Conservation (phyloP, 2,888 invertebrate genomes). For the Sipha maydis region DNA sequence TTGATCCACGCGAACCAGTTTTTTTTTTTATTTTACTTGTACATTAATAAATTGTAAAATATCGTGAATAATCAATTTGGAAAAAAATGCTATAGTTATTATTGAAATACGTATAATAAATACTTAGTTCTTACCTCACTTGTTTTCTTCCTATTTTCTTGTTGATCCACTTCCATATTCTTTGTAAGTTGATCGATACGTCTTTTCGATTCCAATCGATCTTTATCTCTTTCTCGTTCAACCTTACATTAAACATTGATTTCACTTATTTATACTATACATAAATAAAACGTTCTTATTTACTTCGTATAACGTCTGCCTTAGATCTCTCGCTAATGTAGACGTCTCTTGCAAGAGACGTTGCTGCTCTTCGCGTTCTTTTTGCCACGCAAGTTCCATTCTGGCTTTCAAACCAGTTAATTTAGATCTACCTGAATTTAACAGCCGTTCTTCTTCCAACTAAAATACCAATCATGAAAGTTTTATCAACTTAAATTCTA, state of each 20-base stretch:
- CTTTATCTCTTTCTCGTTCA: constrained; percentile 89
- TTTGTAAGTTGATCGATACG: constrained; percentile 86
- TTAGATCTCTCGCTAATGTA: constrained; percentile 85
- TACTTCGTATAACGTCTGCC: constrained; percentile 87
- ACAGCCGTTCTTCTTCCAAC: constrained; percentile 87
- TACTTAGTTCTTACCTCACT: constrained; percentile 68
- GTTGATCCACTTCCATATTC: constrained; percentile 87
- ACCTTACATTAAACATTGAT: constrained; percentile 70
- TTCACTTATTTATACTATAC: neutral
- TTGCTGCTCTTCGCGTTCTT: constrained; percentile 91
- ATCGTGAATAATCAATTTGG: too few species aligned
- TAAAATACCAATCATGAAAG: constrained; percentile 66
- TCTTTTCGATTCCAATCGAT: constrained; percentile 85
- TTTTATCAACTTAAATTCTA: neutral
- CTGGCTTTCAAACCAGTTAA: constrained; percentile 86
- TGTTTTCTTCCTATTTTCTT: constrained; percentile 87
- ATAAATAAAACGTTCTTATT: constrained; percentile 15
- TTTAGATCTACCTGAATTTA: constrained; percentile 85
- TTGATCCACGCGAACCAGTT: too few species aligned
- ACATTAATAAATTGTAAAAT: too few species aligned
- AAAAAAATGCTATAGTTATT: too few species aligned
- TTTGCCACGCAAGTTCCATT: constrained; percentile 93
- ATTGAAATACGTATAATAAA: neutral
- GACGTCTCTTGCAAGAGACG: constrained; percentile 90
- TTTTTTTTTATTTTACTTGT: too few species aligned